Base-by-base conservation (phyloP, 2,888 invertebrate genomes). In the Cecidostiba fungosa region DNA sequence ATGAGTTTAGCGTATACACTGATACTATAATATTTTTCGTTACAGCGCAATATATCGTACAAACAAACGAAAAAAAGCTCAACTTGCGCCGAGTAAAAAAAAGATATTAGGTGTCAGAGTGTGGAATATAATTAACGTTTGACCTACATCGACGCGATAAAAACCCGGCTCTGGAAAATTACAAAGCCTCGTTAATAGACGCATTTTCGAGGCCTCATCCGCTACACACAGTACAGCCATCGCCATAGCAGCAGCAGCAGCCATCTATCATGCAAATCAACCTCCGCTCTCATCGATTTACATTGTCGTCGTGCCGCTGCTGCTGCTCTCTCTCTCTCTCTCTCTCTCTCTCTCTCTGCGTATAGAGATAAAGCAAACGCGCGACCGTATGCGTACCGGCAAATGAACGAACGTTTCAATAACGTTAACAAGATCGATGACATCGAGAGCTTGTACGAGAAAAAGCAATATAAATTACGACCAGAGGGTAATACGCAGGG, bases 191-290 rank as follows among this genome's bases (percentile, higher is more conserved):
- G 39, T 72, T 72, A 72, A 72, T 72, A 39, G n/a, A 72, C 70
- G 43, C 72, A 43, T 72, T 72, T 72, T 23, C 72, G 72, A 43
- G 72, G 23, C 12, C 29, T 29, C 66, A 14, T 62, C 26, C 59
- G 23, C 54, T 3, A 2, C 23, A 66, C 47, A 19, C n/a, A 12
- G 66, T 19, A 39, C n/a, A 69, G 43, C 78, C 72, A 32, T 8
- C 62, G n/a, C n/a, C 32, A 59, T 19, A 59, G 54, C n/a, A 59
- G 19, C n/a, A 54, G 54, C 54, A 4, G 69, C 76, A 72, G 26
- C 66, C 77, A 81, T 80, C 79, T 70, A 85, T 85, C 81, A 85
- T 85, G 85, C 77, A 81, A 85, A 85, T 85, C 77, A 81, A 62
- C 26, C 62, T 23, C 76, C n/a, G n/a, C 12, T 19, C 32, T 70